Percentiles rank a stretch among this genome's conserved stretches.
Conservation (phyloP, 2,797 vertebrate genomes). For the Eulemur albifrons region DNA sequence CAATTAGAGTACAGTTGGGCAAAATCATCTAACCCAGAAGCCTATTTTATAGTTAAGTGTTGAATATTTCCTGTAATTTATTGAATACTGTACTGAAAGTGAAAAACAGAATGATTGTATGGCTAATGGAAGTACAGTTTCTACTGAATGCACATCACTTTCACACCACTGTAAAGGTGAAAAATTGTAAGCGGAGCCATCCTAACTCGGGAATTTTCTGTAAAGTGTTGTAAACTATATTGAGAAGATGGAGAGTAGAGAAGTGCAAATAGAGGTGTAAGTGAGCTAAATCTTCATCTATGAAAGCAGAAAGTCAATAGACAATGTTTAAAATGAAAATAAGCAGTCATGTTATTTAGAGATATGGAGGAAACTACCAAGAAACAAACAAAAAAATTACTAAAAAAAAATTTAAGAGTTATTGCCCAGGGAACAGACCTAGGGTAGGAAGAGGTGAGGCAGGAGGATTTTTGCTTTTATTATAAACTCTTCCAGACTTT, state of each 20-base stretch:
- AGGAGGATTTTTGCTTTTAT: slow-evolving; percentile 35
- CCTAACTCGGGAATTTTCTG: not conserved
- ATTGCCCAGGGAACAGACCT: not conserved
- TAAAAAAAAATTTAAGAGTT: not conserved
- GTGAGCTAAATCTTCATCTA: not conserved
- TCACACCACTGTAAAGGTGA: not conserved
- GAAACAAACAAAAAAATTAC: not conserved
- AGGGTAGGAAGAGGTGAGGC: not conserved
- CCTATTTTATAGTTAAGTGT: not conserved
- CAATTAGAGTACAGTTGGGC: not conserved
- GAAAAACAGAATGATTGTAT: not conserved
- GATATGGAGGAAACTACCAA: not conserved
- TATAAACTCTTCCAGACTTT: not conserved
- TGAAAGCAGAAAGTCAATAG: not conserved
- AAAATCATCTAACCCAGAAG: not conserved
- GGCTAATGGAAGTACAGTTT: not conserved
- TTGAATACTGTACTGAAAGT: not conserved
- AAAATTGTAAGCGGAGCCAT: not conserved
- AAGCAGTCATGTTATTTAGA: slow-evolving; percentile 25
- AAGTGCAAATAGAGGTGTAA: not conserved
- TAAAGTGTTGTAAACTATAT: not conserved
- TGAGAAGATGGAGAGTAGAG: not conserved
- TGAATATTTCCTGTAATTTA: not conserved
- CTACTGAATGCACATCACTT: not conserved
- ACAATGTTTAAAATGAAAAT: slow-evolving; percentile 39